Evolutionary conservation across 1,140 invertebrate genomes (phyloP), one percentile per base, ranked within the genome.

Genomic region (Papilio aristodemus): DNA sequence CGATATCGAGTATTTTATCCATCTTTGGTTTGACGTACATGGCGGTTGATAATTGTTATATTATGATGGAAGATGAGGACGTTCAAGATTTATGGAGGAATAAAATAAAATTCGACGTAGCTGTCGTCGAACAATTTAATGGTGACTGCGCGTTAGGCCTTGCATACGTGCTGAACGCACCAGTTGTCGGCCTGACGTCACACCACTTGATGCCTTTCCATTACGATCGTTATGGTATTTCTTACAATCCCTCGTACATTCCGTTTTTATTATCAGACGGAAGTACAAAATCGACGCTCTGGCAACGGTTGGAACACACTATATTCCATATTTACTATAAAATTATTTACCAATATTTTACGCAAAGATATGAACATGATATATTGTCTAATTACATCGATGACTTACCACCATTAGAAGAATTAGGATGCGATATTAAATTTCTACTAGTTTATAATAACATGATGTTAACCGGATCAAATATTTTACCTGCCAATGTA

Each of bases 111-210:
- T 96, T 94, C 71, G 95, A 96, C 80, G 68, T 96, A 0, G 90
- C 95, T 10, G 75, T 96, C 0, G 86, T 93, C 1, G 95, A 96
- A 85, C 91, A 92, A 60, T 96, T 96, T 80, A 94, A 95, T 58
- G 93, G 90, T 36, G 94, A 96, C 67, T 96, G 95, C 78, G 92
- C 93, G 72, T 81, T 95, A 50, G 93, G 92, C 1, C 86, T 96
- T 9, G 92, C 92, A 36, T 81, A 94, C 68, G 92, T 93, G 71
- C 92, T 95, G 39, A 87, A 93, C 60, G 93, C 93, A 2, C 95
- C 95, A 0, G 92, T 94, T 9, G 93, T 96, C 1, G 90, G 91
- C 0, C 58, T 94, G 0, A 92, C 92, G 66, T 93, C 94, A 1
- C 92, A 92, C 57, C 83, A 90, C 0, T 70, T 94, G 6, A 90